phyloP scores from a whole-genome alignment of 2,888 invertebrate genomes.

The Tromatobia lineatoria region DNA sequence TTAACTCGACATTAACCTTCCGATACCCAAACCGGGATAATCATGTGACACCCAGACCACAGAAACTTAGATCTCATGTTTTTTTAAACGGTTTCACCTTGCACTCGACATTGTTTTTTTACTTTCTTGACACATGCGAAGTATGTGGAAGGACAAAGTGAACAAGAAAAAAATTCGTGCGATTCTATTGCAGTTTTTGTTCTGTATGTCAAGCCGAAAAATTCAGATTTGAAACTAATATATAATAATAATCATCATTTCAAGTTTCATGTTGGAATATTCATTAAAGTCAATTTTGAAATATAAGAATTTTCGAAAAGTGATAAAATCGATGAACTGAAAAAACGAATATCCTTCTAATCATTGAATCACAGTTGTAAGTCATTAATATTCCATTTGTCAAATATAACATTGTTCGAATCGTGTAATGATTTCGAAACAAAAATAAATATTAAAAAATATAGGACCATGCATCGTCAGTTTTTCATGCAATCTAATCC shows the following conservation, averaged over 20 bases:
- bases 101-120: background rate
- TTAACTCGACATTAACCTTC: constrained; percentile 76
- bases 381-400: too few relatives aligned
- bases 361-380: too few relatives aligned
- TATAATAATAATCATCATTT: too few relatives aligned
- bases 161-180: background rate
- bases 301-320: background rate
- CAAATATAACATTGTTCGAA: too few relatives aligned
- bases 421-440: too few relatives aligned
- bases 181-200: background rate
- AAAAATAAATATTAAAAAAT: too few relatives aligned
- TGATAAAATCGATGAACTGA: background rate
- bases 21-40: constrained; percentile 46
- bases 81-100: background rate
- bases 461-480: too few relatives aligned
- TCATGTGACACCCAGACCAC: constrained; percentile 21
- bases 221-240: background rate
- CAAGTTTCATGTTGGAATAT: too few relatives aligned
- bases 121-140: background rate
- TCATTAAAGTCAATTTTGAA: background rate
- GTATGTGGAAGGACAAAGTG: background rate
- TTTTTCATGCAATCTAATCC: too few relatives aligned
- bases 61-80: background rate
- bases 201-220: background rate
- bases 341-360: background rate